Base-by-base conservation (phyloP, 2,113 vertebrate species). In the Variabilichromis moorii region DNA sequence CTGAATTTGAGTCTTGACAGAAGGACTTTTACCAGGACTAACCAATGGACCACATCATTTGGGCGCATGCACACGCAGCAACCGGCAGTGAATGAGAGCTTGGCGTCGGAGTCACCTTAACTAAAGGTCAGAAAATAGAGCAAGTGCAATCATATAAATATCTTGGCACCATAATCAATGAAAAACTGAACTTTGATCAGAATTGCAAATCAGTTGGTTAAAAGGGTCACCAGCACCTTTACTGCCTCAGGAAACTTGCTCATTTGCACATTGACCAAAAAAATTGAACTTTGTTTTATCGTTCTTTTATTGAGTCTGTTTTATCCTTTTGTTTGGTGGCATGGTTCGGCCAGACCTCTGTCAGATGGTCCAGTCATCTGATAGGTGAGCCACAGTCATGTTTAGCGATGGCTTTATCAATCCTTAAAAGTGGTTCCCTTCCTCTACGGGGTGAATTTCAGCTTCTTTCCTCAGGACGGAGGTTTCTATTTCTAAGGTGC, bases 61-160 rank as follows among this genome's bases (percentile, higher is more conserved):
- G 14, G 26, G 57, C 57, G 0, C 26, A 31, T 61, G 26, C 26
- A 31, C 57, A 31, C 1, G 0, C 26, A 59, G 57, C 5, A 0
- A 61, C 57, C 0, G 57, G 57, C 26, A 61, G 0, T 61, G 57
- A 61, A 61, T 10, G 57, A 61, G 57, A 61, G 14, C 26, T 2
- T 61, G 5, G 5, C 14, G 14, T 61, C 26, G 0, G 57, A 31
- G 0, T 61, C 14, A 17, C 14, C 57, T 61, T 31, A 61, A 31
- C 1, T 61, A 31, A 61, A 61, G 0, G 57, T 61, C 5, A 61
- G 8, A 31, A 61, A 31, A 61, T 10, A 31, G 26, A 17, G 57
- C 57, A 61, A 61, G 57, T 59, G 14, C 57, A 59, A 31, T 59
- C 8, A 17, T 31, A 31, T 59, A 59, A 59, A 59, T 59, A 59